Evolutionary conservation across 2,888 invertebrate genomes (phyloP), one percentile per base, ranked within the genome.

Genomic region (Hyposoter didymator): DNA sequence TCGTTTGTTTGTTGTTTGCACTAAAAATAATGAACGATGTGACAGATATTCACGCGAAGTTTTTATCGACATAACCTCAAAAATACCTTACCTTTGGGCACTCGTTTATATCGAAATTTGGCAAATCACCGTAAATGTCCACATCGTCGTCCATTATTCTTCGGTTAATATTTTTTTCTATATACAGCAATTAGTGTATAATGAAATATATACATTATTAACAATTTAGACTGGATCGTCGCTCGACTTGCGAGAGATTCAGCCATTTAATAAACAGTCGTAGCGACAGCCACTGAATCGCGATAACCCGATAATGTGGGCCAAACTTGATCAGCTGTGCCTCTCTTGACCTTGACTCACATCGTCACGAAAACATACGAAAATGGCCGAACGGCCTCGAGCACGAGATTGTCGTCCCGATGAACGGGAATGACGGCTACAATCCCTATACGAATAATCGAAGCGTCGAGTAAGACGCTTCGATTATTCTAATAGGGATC

Each of bases 61-160:
- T 70, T 62, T 55, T 39, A 28, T 0, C 4, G 28, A 17, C 47
- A 84, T 87, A 89, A 88, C 88, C 88, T 88, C 55, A 69, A 82
- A 69, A n/a, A 39, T n/a, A 45, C 32, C 85, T 76, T 45, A 87
- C 76, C 82, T 69, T 88, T 59, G 83, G 84, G 17, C 67, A 70
- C 7, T 84, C 84, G n/a, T 88, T 88, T 4, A 73, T 49, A 14
- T 87, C 74, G 62, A 92, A 89, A 87, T 88, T 88, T 47, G 91
- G 91, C 78, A 94, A 89, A 90, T 94, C 94, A 2, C 89, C 94
- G 84, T 95, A 95, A 78, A 94, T 93, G 84, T 94, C 92, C 12
- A 92, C 89, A 73, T 92, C 91, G 73, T 93, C 93, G 22, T 87
- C 86, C 85, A 84, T 87, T 47, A n/a, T n/a, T 76, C n/a, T n/a